These are phyloP conservation scores for Clitarchus hookeri DNA, from an alignment of 2,888 invertebrate genomes.

Conservation along the genomic window DNA sequence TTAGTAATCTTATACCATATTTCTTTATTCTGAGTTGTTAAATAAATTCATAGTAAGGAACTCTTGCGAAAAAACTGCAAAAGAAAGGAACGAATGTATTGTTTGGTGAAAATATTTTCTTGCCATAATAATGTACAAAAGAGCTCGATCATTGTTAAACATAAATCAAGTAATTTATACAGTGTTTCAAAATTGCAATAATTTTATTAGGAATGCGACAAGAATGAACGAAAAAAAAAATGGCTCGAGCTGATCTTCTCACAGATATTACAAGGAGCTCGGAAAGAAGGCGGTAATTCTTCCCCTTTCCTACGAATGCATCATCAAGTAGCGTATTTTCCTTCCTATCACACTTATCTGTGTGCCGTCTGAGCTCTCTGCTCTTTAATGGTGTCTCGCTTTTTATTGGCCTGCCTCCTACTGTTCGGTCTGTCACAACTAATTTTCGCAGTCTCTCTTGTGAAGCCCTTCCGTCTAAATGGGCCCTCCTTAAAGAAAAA, in stretches of 20 bases:
- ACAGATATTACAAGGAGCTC: neutral
- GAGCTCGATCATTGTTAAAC: too few species aligned
- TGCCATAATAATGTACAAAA: too few species aligned
- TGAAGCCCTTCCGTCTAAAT: neutral
- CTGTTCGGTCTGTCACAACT: slow-evolving; percentile 4
- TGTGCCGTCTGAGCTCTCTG: neutral
- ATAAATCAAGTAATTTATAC: too few species aligned
- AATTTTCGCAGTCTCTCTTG: neutral
- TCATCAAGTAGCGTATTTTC: neutral
- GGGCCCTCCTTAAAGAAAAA: neutral
- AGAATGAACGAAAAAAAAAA: too few species aligned
- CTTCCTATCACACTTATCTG: neutral
- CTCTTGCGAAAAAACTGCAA: too few species aligned
- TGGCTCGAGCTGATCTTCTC: neutral
- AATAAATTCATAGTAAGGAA: too few species aligned
- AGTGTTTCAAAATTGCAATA: too few species aligned
- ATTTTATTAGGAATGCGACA: too few species aligned
- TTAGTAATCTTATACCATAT: too few species aligned
- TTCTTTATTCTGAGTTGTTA: too few species aligned
- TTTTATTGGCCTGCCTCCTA: neutral
- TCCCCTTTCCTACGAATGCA: neutral
- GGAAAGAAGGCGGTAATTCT: neutral
- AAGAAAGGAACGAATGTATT: too few species aligned
- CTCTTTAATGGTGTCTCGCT: slow-evolving; percentile 7
- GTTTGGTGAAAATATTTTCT: too few species aligned